phyloP scores from a whole-genome alignment of 2,888 invertebrate genomes.

The Julus scandinavius region DNA sequence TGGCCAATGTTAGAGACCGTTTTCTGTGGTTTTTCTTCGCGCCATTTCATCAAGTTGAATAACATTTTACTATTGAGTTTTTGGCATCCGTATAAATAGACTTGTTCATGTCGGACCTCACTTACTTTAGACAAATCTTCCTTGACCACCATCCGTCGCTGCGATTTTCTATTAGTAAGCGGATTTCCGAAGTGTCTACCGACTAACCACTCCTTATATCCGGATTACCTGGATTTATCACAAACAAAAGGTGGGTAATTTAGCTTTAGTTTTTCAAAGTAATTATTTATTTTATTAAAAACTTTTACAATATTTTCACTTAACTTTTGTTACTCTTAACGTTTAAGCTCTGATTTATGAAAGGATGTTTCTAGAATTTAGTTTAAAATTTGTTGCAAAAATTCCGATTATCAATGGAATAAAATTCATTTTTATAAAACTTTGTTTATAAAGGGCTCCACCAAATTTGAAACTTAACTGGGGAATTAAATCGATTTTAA shows the following conservation, averaged over 20 bases:
- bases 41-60: constrained; percentile 48
- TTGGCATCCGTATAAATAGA: constrained; percentile 50
- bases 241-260: not conserved
- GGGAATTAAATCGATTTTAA: too few relatives aligned
- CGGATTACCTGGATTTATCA: constrained; percentile 21
- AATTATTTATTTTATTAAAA: not conserved
- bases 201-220: not conserved
- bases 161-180: not conserved
- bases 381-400: too few relatives aligned
- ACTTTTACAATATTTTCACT: not conserved
- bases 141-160: not conserved
- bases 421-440: too few relatives aligned
- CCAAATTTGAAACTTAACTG: too few relatives aligned
- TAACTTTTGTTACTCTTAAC: too few relatives aligned
- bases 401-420: too few relatives aligned
- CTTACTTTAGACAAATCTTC: not conserved
- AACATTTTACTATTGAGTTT: constrained; percentile 46
- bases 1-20: constrained; percentile 47
- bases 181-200: not conserved
- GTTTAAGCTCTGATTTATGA: too few relatives aligned
- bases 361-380: too few relatives aligned
- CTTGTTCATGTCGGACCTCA: constrained; percentile 41
- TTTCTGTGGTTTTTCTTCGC: constrained; percentile 47
- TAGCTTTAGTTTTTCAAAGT: not conserved
- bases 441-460: too few relatives aligned